phyloP scores from a whole-genome alignment of 2,797 vertebrate genomes.

The Argyrosomus regius region DNA sequence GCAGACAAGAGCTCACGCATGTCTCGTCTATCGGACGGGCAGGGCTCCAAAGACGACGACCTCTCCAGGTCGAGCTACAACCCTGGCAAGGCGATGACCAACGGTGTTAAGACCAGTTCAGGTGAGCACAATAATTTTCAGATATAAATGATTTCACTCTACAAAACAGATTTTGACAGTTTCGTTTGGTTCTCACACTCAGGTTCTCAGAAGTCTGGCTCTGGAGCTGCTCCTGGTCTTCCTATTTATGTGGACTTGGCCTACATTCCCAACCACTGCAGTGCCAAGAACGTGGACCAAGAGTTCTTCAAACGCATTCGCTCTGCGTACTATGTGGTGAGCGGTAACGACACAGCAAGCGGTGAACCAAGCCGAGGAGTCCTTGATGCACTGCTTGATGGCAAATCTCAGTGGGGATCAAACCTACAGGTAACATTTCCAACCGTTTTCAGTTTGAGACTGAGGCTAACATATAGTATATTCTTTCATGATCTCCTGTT shows the following conservation, averaged over 20 bases:
- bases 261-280: conserved; percentile 99
- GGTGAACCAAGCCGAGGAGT: conserved; percentile 94
- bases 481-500: not conserved
- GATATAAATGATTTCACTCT: not conserved
- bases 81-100: conserved; percentile 87
- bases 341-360: conserved; percentile 92
- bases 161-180: not conserved
- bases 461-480: not conserved
- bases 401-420: conserved; percentile 98
- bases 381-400: conserved; percentile 94
- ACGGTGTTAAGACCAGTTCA: conserved; percentile 89
- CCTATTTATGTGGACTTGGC: conserved; percentile 97
- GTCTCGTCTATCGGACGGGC: conserved; percentile 84
- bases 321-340: conserved; percentile 97
- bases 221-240: conserved; percentile 83
- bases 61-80: conserved; percentile 89
- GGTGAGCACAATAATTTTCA: conserved; percentile 75
- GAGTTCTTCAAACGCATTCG: conserved; percentile 97
- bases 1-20: conserved; percentile 87
- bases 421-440: conserved; percentile 92
- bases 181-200: conserved; percentile 31
- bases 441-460: not conserved
- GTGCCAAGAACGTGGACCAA: conserved; percentile 96
- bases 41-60: conserved; percentile 91
- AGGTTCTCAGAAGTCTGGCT: conserved; percentile 87